Base-by-base conservation (phyloP, 2,113 vertebrate genomes). In the Lophius piscatorius region DNA sequence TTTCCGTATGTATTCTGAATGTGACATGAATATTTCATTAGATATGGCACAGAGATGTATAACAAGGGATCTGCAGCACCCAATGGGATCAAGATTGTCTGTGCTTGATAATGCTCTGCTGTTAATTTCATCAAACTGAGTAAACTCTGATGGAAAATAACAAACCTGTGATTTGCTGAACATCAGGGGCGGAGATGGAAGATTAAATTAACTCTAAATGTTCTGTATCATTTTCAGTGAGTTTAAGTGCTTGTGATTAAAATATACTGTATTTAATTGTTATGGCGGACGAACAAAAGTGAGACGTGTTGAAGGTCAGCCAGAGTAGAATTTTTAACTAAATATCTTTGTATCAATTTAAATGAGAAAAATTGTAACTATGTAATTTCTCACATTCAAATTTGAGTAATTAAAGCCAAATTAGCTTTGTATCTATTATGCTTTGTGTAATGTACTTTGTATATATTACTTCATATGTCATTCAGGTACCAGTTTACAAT, bases 21-120 rank as follows among this genome's bases (percentile, higher is more conserved):
- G 68, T 68, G 51, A 59, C 42, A 65, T 71, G 47, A 81, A 80
- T 84, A 24, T 70, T 70, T 76, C 46, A 81, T 83, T 24, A 70
- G 66, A 73, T 60, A 17, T 18, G 50, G 47, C 21, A 51, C 14
- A 41, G 33, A 34, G 33, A 35, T 42, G 26, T 71, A 26, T 59
- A 41, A 55, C 52, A 20, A 9, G 12, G 9, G 24, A 45, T 54
- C 42, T 56, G 16, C 22, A 58, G 34, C 2, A 31, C 72, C 38
- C 62, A 29, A 13, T 45, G 52, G 21, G 41, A 34, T 70, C 28
- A 33, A 8, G 21, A n/a, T 39, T 35, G 10, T 54, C 16, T 60
- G 29, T 69, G 29, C 47, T 80, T 52, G 34, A 60, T 20, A 52
- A 9, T n/a, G 10, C 10, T 34, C 57, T 45, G 29, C 55, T 44